Evolutionary conservation across 2,113 vertebrate genomes (phyloP).

Genomic region (Willisornis vidua): DNA sequence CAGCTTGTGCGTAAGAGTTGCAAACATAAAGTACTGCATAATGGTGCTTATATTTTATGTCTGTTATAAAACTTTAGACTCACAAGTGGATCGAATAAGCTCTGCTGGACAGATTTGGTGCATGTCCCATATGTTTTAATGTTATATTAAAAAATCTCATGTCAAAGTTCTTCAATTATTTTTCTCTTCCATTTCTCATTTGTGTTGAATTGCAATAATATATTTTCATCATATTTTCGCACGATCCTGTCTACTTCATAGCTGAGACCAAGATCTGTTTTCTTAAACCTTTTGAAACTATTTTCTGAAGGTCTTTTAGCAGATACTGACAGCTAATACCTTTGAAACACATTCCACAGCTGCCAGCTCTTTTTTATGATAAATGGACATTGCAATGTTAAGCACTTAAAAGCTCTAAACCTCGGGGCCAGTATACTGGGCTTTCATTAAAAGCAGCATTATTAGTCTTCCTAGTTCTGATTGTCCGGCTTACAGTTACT

Average conservation of each 20-base stretch:
- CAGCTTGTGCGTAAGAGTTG: neutral
- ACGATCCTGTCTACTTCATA: neutral
- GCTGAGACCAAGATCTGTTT: neutral
- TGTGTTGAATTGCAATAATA: neutral
- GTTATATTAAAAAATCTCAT: neutral
- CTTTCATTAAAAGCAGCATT: neutral
- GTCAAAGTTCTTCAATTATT: neutral
- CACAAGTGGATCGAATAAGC: conserved; percentile 11
- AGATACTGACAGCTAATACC: neutral
- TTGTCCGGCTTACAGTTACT: neutral
- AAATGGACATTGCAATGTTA: neutral
- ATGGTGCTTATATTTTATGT: neutral
- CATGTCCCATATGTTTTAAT: neutral
- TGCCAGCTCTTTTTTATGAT: neutral
- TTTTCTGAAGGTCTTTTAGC: neutral
- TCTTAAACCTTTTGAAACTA: neutral
- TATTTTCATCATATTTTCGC: neutral
- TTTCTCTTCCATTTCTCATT: neutral
- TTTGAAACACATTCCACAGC: neutral
- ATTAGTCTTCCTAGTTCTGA: neutral
- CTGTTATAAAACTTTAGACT: conserved; percentile 23
- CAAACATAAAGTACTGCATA: neutral
- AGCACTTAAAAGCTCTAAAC: neutral
- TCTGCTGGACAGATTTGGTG: neutral
- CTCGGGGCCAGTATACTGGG: neutral